These are phyloP conservation scores for Drosophila trapezifrons DNA, from an alignment of 1,140 invertebrate genomes.

Conservation along the genomic window DNA sequence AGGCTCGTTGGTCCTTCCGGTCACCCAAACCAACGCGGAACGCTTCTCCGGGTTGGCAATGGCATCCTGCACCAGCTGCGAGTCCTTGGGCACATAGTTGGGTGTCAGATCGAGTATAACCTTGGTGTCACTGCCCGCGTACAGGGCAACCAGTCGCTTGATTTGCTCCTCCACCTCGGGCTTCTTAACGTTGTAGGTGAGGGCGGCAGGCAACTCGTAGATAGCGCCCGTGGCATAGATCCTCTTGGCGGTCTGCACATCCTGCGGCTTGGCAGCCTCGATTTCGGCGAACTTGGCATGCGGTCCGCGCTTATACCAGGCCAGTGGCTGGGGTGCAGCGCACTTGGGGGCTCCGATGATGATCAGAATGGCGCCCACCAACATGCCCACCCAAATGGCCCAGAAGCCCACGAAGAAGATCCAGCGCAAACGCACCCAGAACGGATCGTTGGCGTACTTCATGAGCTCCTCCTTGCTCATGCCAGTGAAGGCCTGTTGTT, in stretches of 20 bases:
- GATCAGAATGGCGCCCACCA: constrained; percentile 92
- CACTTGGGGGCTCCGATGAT: constrained; percentile 94
- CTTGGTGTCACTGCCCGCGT: constrained; percentile 57
- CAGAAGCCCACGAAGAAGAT: constrained; percentile 94
- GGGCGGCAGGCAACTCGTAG: constrained; percentile 69
- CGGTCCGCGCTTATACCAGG: constrained; percentile 86
- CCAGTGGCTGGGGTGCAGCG: constrained; percentile 87
- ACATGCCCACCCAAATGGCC: constrained; percentile 93
- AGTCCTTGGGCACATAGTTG: constrained; percentile 84
- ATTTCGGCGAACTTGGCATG: constrained; percentile 66
- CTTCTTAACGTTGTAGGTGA: constrained; percentile 70
- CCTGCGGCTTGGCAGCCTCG: constrained; percentile 23
- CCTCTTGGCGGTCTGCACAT: constrained; percentile 53
- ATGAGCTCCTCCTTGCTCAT: constrained; percentile 96
- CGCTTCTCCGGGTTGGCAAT: constrained; percentile 72
- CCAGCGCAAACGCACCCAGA: constrained; percentile 94
- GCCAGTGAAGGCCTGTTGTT: constrained; percentile 88
- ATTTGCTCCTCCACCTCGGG: constrained; percentile 67
- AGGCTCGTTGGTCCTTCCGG: constrained; percentile 82
- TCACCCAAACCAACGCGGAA: constrained; percentile 69
- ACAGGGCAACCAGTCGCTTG: constrained; percentile 61
- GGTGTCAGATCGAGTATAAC: constrained; percentile 85
- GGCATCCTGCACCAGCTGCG: constrained; percentile 78
- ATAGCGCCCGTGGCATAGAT: constrained; percentile 71
- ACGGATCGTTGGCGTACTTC: constrained; percentile 96